Evolutionary conservation across 2,113 vertebrate genomes (phyloP), one percentile per base, ranked within the genome.

Genomic region (Syngnathus scovelli): DNA sequence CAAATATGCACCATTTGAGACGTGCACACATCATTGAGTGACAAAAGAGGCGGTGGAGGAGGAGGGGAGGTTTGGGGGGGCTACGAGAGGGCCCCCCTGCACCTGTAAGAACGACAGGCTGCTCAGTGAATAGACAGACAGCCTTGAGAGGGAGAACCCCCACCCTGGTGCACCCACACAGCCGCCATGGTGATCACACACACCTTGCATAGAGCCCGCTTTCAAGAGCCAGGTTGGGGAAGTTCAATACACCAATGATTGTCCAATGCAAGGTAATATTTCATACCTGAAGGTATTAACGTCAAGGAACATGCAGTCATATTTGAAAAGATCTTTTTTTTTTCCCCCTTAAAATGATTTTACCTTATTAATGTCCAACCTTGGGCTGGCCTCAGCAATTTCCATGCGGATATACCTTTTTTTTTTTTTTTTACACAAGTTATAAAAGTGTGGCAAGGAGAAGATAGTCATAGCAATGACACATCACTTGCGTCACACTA

Each of bases 31-130:
- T 82, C 58, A 68, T 54, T 75, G 58, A 75, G 66, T 70, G 74
- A 79, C 78, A 82, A 86, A 82, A 64, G 79, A 80, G 67, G 61
- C 48, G 63, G 74, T 69, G 74, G 60, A 73, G 72, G 65, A 67
- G 72, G 27, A 33, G 27, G 27, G 27, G 27, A 69, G 72, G 3
- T 33, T 2, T 33, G 71, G 74, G 56, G 69, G 58, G 69, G 70
- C 38, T 38, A 68, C 49, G 61, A 73, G 77, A 75, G 75, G 73
- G 68, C 64, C 74, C 70, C 72, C 48, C 67, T 71, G 75, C 80
- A 85, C 82, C 85, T 79, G 78, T 80, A 83, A 77, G 68, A 80
- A 72, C 72, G 55, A 75, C 73, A 70, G 68, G 71, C 64, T 11
- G 67, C 66, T 75, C 64, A 66, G 66, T 78, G 65, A 86, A 82